Base-by-base conservation (phyloP, 2,113 vertebrate genomes). In the Pithys albifrons region DNA sequence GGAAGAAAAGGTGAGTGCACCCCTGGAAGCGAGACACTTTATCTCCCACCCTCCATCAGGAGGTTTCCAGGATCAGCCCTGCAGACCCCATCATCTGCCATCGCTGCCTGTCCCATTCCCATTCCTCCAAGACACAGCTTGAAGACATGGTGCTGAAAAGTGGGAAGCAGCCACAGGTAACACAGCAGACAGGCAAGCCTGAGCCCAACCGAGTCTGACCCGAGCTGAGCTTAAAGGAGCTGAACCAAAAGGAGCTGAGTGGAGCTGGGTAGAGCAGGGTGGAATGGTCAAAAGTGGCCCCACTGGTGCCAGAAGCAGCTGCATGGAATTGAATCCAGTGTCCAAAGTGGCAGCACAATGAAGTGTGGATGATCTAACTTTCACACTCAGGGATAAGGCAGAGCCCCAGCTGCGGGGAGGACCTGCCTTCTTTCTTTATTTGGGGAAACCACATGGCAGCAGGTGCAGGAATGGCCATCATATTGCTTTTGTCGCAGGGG, bases 41-140 rank as follows among this genome's bases (percentile, higher is more conserved):
- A 9, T 37, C 10, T 55, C 16, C 22, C 41, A 55, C 9, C 54
- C 18, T 41, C 24, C 17, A 49, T 20, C 2, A 71, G 29, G 25
- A 62, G 10, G 11, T 15, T 57, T 29, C 24, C 31, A 35, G 31
- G 29, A 57, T 49, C 66, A 72, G 16, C 25, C 43, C 11, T n/a
- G 37, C 10, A 10, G 33, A 64, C 3, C 3, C 17, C 10, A 2
- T 12, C 6, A 24, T 49, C 45, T 25, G 45, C 37, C 3, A 0
- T 8, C 2, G 1, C 16, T 25, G 25, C 55, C 19, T 11, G 9
- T 24, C 25, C 23, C 25, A 11, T 39, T 28, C 12, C 37, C 31
- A 41, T 28, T 62, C 61, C 25, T 62, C 37, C 3, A 8, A 28
- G 61, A 64, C 59, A 27, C 5, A 4, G 27, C 55, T 78, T 19